Percentiles rank a stretch among this genome's conserved stretches.
Conservation (phyloP, 2,113 vertebrate species). For the Clarias magur region DNA sequence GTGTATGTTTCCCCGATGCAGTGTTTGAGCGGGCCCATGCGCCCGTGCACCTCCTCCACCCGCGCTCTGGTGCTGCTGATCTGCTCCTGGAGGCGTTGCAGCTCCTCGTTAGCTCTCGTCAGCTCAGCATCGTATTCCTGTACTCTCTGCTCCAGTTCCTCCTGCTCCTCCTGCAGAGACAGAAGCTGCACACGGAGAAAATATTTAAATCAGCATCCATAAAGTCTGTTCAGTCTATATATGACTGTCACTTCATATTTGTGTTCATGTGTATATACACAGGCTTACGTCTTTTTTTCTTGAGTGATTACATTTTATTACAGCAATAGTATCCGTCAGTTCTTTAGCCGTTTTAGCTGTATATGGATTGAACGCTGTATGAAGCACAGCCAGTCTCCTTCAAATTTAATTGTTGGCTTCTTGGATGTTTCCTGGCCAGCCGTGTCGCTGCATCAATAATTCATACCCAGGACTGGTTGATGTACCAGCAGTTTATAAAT, state of each 20-base stretch:
- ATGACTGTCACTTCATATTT: not conserved
- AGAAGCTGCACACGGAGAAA: constrained; percentile 78
- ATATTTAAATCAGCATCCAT: not conserved
- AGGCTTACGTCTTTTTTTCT: not conserved
- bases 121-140: constrained; percentile 87
- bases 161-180: constrained; percentile 85
- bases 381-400: not conserved
- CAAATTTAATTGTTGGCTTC: not conserved
- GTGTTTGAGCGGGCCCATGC: constrained; percentile 81
- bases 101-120: constrained; percentile 82
- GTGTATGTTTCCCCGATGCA: constrained; percentile 72
- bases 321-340: not conserved
- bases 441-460: not conserved
- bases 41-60: constrained; percentile 81
- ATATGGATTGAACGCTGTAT: not conserved
- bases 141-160: constrained; percentile 84
- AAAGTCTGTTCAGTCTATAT: not conserved
- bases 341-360: not conserved
- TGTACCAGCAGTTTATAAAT: not conserved
- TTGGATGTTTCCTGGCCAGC: not conserved
- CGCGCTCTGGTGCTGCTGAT: constrained; percentile 81
- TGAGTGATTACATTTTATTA: not conserved
- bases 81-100: constrained; percentile 84
- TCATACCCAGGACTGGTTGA: not conserved
- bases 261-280: not conserved